Evolutionary conservation across 92 coral and sea anemone species (phyloP).

Genomic region (Isaurus tuberculatus): DNA sequence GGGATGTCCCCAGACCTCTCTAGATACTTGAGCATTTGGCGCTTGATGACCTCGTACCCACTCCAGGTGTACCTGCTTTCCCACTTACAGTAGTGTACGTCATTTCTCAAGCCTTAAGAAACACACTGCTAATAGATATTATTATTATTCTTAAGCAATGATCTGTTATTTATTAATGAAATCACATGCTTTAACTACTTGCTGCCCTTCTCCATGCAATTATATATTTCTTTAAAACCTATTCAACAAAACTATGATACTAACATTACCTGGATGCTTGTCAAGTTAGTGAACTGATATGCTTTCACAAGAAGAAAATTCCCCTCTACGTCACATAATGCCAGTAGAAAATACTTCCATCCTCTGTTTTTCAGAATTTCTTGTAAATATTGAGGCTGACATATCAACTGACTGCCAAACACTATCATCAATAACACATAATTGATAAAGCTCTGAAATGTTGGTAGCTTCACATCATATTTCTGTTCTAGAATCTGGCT

Average conservation of each 20-base stretch:
- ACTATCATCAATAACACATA: slow-evolving; percentile 68
- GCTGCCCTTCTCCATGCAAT: no score
- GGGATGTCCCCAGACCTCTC: no score
- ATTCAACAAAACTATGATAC: background rate
- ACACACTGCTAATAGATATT: no score
- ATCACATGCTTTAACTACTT: no score
- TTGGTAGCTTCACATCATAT: slow-evolving; percentile 75
- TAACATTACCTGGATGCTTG: slow-evolving; percentile 89
- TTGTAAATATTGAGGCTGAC: slow-evolving; percentile 44
- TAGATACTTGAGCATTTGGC: no score
- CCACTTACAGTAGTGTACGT: no score
- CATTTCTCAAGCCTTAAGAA: no score
- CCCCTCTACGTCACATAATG: slow-evolving; percentile 87
- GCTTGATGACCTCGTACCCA: no score
- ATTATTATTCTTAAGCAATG: no score
- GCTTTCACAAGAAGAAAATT: slow-evolving; percentile 91
- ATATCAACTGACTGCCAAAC: slow-evolving; percentile 72
- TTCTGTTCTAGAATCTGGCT: slow-evolving; percentile 75
- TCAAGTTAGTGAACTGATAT: slow-evolving; percentile 93
- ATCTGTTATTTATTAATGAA: no score
- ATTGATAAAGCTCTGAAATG: slow-evolving; percentile 82
- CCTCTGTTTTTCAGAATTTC: slow-evolving; percentile 72
- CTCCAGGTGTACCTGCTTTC: no score
- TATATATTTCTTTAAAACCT: background rate
- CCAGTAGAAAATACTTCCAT: slow-evolving; percentile 88